Conservation (phyloP, 1,140 invertebrate species). For the Tetragnatha versicolor region DNA sequence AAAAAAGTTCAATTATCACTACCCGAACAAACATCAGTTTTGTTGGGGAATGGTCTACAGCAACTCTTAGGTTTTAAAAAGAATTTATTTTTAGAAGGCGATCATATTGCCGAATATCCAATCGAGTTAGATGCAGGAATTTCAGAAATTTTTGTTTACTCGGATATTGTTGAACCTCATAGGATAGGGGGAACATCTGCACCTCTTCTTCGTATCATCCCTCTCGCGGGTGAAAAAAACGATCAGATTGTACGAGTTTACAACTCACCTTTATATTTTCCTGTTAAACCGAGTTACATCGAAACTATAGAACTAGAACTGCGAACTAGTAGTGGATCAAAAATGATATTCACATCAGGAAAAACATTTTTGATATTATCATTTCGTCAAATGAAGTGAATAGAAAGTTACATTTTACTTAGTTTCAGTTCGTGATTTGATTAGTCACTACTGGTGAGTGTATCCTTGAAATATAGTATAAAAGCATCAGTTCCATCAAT, state of each 20-base stretch:
- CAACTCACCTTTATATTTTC: no score
- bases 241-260: no score
- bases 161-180: not conserved
- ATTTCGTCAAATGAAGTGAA: no score
- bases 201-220: not conserved
- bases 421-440: no score
- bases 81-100: not conserved
- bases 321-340: not conserved
- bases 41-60: not conserved
- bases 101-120: not conserved
- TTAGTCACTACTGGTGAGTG: no score
- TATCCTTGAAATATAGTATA: no score
- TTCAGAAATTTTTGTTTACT: slow-evolving; percentile 3
- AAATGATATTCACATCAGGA: not conserved
- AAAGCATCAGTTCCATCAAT: no score
- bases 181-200: not conserved
- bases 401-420: no score
- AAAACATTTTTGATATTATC: not conserved
- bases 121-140: not conserved
- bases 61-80: not conserved
- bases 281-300: no score
- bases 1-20: not conserved
- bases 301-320: no score
- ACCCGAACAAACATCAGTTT: not conserved
- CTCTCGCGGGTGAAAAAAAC: not conserved